These are phyloP conservation scores for Cairina moschata DNA, from an alignment of 2,113 vertebrate species.

Conservation along the genomic window DNA sequence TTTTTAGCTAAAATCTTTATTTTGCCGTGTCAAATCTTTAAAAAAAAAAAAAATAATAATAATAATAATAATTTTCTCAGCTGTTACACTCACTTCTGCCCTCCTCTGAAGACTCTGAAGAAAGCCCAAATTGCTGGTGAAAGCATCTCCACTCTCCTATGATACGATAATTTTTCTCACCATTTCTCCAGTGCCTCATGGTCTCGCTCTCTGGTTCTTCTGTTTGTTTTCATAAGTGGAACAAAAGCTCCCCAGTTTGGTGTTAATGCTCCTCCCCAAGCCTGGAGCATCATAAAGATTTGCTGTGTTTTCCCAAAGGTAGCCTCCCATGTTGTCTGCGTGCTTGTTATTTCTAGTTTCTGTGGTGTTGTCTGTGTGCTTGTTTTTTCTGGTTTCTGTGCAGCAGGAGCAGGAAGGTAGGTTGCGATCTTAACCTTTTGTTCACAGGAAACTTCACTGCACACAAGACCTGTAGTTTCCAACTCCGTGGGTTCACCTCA, in stretches of 20 bases:
- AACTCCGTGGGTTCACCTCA: neutral
- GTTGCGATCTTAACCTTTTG: neutral
- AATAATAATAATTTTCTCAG: neutral
- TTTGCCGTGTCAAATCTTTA: neutral
- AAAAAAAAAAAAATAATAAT: no score
- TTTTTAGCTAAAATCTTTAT: constrained; percentile 34
- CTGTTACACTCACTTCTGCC: constrained; percentile 16
- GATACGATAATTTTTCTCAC: neutral
- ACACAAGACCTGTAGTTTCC: neutral
- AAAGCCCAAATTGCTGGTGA: neutral
- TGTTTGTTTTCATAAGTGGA: constrained; percentile 1
- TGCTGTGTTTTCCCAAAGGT: neutral
- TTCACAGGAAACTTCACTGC: neutral
- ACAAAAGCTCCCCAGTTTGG: neutral
- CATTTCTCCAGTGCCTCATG: neutral
- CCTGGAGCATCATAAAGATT: neutral
- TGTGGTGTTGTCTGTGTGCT: neutral
- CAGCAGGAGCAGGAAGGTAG: neutral
- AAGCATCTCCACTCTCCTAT: neutral
- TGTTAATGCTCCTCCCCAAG: neutral
- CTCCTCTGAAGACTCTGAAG: neutral
- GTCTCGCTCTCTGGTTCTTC: neutral
- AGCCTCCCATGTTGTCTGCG: neutral
- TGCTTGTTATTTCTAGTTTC: neutral
- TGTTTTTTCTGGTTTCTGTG: neutral